A percentile compares a stretch with the other conserved stretches of the same genome.
Evolutionary conservation across 2,797 vertebrate genomes (phyloP).

Genomic region (Potorous gilbertii): DNA sequence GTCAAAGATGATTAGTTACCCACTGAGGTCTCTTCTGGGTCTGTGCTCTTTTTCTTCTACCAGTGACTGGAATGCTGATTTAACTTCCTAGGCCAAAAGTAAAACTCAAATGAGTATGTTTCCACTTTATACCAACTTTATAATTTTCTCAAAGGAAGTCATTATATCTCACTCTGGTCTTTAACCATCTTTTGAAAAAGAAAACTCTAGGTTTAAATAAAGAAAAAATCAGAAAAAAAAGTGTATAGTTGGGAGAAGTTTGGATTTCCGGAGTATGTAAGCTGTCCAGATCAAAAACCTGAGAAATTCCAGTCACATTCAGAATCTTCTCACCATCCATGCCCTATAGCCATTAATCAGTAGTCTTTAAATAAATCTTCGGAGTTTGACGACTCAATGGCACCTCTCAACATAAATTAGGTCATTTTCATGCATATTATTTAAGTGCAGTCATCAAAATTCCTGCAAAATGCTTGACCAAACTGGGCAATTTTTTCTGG

Average conservation of each 20-base stretch:
- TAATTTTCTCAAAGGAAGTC: background rate
- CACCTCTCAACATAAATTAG: background rate
- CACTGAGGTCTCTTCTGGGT: background rate
- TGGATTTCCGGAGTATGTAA: background rate
- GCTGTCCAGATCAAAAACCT: background rate
- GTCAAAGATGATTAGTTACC: background rate
- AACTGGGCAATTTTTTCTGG: background rate
- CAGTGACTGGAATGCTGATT: background rate
- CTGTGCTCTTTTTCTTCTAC: background rate
- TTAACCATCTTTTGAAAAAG: background rate
- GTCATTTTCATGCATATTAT: background rate
- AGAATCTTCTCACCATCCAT: background rate
- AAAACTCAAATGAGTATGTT: background rate
- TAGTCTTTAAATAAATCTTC: background rate
- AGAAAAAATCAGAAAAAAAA: background rate
- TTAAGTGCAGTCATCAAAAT: background rate
- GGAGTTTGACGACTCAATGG: background rate
- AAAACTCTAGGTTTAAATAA: background rate
- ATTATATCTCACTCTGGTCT: background rate
- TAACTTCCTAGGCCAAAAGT: background rate
- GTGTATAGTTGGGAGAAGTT: background rate
- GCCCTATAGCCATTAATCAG: fast-evolving
- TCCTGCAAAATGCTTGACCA: background rate
- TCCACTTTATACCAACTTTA: background rate
- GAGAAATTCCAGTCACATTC: background rate